Evolutionary conservation across 2,113 vertebrate genomes (phyloP), one percentile per base, ranked within the genome.

Genomic region (Cyprinus carpio): DNA sequence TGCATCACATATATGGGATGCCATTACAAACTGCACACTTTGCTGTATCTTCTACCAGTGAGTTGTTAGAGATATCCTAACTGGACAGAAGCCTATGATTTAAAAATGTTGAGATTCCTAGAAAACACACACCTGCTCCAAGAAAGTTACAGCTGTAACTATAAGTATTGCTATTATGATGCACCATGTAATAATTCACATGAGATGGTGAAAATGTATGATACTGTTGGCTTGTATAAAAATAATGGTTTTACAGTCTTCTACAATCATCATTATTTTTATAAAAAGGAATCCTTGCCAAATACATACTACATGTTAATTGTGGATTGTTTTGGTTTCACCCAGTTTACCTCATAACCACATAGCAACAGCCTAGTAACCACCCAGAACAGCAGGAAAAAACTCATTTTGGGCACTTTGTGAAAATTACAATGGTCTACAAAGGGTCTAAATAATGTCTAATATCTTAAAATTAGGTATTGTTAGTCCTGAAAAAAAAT

Each of bases 1-100:
- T 62, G 34, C 46, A 58, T 88, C 64, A 71, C 10, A 15, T 71
- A 49, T 78, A n/a, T 64, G 74, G 64, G 3, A n/a, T 43, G 37
- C 34, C 16, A 12, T 78, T 75, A 76, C 46, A 49, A 75, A 60
- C 13, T 4, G 25, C 20, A n/a, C 4, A 56, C 11, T 23, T 77
- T 34, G 27, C 51, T 34, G 29, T 34, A n/a, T 34, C 51, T 29
- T 77, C 25, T 51, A 29, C 43, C 56, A 77, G 49, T 12, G 29
- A 56, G 75, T 37, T 78, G 20, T 60, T 60, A 34, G 76, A 4
- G 20, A 60, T 58, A 78, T 25, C 13, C 4, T 27, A 29, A 80
- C n/a, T 46, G 77, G 34, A 29, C 34, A 64, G 54, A 5, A 79
- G 58, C 37, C 15, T 80, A 43, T 6, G 23, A 18, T 58, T 56